Percentiles rank a stretch among this genome's conserved stretches.
Evolutionary conservation across 1,140 invertebrate species (phyloP).

Genomic region (Chironomus striatipennis): DNA sequence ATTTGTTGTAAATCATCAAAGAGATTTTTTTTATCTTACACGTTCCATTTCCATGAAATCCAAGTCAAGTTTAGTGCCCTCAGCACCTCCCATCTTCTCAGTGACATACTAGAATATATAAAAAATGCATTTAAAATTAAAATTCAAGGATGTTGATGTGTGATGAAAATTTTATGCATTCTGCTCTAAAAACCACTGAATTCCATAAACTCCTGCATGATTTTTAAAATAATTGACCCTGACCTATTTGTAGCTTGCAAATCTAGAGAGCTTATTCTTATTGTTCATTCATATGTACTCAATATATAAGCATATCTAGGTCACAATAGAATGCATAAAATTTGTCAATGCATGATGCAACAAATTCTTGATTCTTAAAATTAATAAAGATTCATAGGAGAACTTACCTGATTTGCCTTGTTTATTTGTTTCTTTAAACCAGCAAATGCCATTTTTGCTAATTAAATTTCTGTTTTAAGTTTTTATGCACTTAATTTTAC

Average conservation of each 20-base stretch:
- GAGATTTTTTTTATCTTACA: conserved; percentile 57
- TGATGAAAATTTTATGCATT: conserved; percentile 27
- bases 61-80: conserved; percentile 97
- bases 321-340: no score
- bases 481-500: no score
- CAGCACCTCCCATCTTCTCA: conserved; percentile 99
- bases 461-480: no score
- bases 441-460: conserved; percentile 80
- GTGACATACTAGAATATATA: conserved; percentile 89
- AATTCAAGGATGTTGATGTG: conserved; percentile 27
- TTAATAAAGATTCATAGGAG: not conserved
- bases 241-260: conserved; percentile 22
- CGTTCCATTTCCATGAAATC: conserved; percentile 99
- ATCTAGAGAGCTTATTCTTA: not conserved
- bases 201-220: not conserved
- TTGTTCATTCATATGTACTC: no score
- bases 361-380: not conserved
- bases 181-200: conserved; percentile 26
- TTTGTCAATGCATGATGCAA: not conserved
- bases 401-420: conserved; percentile 91
- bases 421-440: conserved; percentile 97
- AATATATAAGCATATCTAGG: no score
- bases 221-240: not conserved
- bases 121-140: conserved; percentile 20
- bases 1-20: not conserved